Evolutionary conservation across 1,140 invertebrate species (phyloP).

Genomic region (Trinorchestia longiramus): DNA sequence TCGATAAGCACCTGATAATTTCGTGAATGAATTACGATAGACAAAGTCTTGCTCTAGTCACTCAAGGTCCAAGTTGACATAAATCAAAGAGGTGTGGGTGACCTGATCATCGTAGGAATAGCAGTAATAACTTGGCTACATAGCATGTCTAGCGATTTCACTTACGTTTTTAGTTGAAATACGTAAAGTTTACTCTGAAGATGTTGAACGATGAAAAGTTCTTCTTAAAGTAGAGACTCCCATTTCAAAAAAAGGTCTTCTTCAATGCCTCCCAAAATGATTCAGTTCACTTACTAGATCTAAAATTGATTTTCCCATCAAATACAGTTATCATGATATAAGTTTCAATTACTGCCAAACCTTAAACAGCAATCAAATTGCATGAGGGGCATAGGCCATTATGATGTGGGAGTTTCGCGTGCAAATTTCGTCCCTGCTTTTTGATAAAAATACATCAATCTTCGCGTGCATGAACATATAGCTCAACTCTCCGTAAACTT

Average conservation of each 20-base stretch:
- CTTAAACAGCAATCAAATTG: not conserved
- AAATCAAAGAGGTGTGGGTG: not conserved
- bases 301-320: not conserved
- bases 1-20: not conserved
- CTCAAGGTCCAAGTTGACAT: not conserved
- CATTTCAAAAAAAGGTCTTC: not conserved
- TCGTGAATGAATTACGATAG: not conserved
- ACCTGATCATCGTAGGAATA: not conserved
- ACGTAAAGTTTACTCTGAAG: not conserved
- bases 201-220: not conserved
- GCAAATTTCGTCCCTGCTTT: not conserved
- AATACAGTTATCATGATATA: not conserved
- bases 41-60: not conserved
- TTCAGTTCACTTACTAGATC: not conserved
- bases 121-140: not conserved
- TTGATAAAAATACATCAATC: not conserved
- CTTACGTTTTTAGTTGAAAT: not conserved
- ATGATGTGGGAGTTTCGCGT: not conserved
- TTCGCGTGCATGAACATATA: not conserved
- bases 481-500: not conserved
- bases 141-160: not conserved
- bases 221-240: not conserved
- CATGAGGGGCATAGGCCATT: too few relatives aligned
- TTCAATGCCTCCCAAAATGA: not conserved
- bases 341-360: not conserved